phyloP scores from a whole-genome alignment of 1,140 invertebrate species.

The Leptopilina boulardi region DNA sequence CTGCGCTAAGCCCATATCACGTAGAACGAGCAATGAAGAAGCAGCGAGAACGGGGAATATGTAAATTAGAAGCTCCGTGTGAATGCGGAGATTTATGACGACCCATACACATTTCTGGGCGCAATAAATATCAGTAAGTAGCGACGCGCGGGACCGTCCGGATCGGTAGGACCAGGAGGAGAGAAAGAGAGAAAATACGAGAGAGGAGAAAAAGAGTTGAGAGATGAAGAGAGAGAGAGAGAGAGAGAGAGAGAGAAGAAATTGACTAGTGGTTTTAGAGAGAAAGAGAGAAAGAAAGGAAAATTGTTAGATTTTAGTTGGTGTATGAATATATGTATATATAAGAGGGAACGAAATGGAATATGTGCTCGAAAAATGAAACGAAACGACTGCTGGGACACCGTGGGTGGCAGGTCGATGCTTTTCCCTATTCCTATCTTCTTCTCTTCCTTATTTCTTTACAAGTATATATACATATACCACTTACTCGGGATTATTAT shows the following conservation, averaged over 20 bases:
- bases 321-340: background rate
- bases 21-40: constrained; percentile 33
- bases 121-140: constrained; percentile 76
- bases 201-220: constrained; percentile 23
- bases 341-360: constrained; percentile 15
- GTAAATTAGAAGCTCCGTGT: constrained; percentile 75
- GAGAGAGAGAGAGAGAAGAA: constrained; percentile 8
- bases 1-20: background rate
- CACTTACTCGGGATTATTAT: background rate
- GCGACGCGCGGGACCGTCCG: constrained; percentile 63
- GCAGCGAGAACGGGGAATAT: constrained; percentile 60
- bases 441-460: constrained; percentile 46
- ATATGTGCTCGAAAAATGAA: constrained; percentile 37
- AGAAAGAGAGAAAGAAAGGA: background rate
- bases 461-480: constrained; percentile 11
- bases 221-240: constrained; percentile 4
- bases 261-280: constrained; percentile 32
- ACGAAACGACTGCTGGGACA: constrained; percentile 50
- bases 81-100: constrained; percentile 75
- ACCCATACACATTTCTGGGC: constrained; percentile 73
- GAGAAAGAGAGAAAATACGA: constrained; percentile 29
- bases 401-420: constrained; percentile 67
- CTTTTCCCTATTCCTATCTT: constrained; percentile 45
- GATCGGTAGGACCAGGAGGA: constrained; percentile 41
- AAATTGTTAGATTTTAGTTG: background rate